Evolutionary conservation across 2,113 vertebrate species (phyloP).

Genomic region (Tragelaphus imberbis): DNA sequence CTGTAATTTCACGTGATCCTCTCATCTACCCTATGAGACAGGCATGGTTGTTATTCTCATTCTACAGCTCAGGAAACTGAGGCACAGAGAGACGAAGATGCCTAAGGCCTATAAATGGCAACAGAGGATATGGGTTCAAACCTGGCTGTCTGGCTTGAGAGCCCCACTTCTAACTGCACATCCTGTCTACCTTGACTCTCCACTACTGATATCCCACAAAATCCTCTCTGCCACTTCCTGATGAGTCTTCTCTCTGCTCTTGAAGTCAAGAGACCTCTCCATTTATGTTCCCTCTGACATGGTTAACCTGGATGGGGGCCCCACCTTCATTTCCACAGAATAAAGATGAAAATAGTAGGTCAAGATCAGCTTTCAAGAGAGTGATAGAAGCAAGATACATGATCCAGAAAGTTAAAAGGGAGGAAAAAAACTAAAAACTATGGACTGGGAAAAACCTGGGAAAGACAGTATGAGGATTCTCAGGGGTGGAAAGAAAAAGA

Average conservation of each 20-base stretch:
- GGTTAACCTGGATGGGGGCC: neutral
- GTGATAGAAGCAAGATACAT: neutral
- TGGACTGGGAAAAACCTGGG: neutral
- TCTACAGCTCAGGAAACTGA: neutral
- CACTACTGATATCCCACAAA: neutral
- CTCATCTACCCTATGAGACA: neutral
- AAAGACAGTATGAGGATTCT: neutral
- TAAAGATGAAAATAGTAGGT: neutral
- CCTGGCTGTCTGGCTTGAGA: neutral
- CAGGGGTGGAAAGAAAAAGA: neutral
- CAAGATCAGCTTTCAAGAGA: neutral
- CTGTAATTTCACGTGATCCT: neutral
- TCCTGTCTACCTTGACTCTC: neutral
- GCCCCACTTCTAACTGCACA: neutral
- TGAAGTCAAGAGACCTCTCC: neutral
- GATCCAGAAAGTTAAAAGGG: neutral
- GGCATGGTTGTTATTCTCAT: neutral
- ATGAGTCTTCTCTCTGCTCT: neutral
- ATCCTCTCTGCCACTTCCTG: neutral
- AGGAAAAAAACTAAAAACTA: neutral
- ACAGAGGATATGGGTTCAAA: neutral
- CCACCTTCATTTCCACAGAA: neutral
- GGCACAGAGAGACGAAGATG: neutral
- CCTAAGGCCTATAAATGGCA: neutral
- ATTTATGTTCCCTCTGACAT: neutral